Percentiles rank a stretch among this genome's conserved stretches.
Evolutionary conservation across 1,140 invertebrate genomes (phyloP).

Genomic region (Metopolophium dirhodum): DNA sequence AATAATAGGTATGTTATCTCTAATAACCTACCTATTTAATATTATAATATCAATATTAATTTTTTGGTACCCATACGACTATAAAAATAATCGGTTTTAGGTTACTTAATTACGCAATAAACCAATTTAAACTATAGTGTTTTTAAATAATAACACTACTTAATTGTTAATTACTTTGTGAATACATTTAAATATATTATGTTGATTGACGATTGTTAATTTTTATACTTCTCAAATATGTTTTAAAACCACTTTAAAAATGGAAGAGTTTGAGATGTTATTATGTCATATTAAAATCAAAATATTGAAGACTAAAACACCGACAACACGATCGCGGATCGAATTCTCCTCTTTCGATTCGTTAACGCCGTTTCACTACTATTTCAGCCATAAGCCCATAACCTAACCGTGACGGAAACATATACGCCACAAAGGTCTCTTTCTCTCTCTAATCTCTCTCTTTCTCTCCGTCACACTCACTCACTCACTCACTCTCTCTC

Average conservation of each 20-base stretch:
- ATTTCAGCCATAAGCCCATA: not conserved
- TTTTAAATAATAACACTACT: no score
- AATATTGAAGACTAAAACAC: not conserved
- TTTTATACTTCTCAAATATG: not conserved
- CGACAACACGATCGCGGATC: not conserved
- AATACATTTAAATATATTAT: not conserved
- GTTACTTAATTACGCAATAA: not conserved
- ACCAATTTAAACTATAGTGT: not conserved
- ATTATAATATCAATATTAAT: not conserved
- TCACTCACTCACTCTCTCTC: no score
- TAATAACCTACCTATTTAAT: no score
- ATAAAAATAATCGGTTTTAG: no score
- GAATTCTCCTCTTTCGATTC: not conserved
- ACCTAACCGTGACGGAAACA: not conserved
- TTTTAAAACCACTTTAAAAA: not conserved
- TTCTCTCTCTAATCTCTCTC: no score
- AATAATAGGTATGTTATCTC: no score
- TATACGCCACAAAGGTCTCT: not conserved
- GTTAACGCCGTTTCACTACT: not conserved
- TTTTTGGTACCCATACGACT: not conserved
- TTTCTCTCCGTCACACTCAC: no score
- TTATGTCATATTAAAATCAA: not conserved
- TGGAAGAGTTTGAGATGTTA: not conserved
- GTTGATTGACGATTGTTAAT: not conserved
- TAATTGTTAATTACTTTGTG: not conserved